Evolutionary conservation across 2,797 vertebrate genomes (phyloP).

Genomic region (Lepilemur septentrionalis): DNA sequence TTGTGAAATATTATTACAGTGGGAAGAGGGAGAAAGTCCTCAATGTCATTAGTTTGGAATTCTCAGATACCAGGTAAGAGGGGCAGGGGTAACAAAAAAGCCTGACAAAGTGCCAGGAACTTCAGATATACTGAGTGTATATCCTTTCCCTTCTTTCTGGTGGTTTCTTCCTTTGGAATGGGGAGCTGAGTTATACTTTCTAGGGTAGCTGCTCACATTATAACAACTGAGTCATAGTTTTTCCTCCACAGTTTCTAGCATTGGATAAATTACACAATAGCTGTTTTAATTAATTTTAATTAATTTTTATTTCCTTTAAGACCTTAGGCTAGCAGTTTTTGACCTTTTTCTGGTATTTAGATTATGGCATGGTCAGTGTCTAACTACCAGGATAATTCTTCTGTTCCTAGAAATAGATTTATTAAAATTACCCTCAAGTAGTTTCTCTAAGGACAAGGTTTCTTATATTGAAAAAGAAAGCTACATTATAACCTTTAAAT

Average conservation of each 20-base stretch:
- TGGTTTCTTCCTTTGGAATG: conserved; percentile 38
- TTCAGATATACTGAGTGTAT: conserved; percentile 33
- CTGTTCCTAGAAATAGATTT: conserved; percentile 31
- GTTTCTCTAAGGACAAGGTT: conserved; percentile 29
- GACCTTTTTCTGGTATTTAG: conserved; percentile 23
- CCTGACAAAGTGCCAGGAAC: not conserved
- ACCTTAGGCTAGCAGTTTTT: conserved; percentile 7
- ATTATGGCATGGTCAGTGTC: not conserved
- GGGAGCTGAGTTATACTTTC: conserved; percentile 35
- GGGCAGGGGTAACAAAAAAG: conserved; percentile 6
- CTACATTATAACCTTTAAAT: not conserved
- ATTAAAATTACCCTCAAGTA: conserved; percentile 2
- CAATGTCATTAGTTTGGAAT: conserved; percentile 96
- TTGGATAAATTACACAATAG: conserved; percentile 29
- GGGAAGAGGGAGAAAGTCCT: conserved; percentile 93
- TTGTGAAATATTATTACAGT: conserved; percentile 94
- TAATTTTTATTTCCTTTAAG: conserved; percentile 58
- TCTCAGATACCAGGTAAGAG: conserved; percentile 94
- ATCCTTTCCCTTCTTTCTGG: not conserved
- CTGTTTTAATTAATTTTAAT: conserved; percentile 54
- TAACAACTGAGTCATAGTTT: conserved; percentile 52
- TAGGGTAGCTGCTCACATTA: conserved; percentile 11
- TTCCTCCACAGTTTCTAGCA: conserved; percentile 18
- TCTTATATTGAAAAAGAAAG: not conserved
- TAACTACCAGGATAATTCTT: conserved; percentile 41